Conservation (phyloP, 2,113 vertebrate genomes). For the Scalopus aquaticus region DNA sequence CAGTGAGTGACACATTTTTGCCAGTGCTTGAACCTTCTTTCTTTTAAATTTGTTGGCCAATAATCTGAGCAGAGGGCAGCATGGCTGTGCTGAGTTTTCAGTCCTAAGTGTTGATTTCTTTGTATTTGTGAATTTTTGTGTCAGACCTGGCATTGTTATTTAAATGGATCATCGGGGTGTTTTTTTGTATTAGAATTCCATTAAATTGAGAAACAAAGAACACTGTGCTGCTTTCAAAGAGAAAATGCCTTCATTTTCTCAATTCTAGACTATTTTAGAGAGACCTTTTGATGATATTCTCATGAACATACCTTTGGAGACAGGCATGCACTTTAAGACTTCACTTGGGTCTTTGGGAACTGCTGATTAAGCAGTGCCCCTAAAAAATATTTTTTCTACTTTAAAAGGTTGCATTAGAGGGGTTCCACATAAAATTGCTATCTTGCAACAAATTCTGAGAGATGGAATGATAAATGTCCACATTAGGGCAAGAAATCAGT, state of each 20-base stretch:
- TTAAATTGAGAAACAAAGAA: slow-evolving; percentile 78
- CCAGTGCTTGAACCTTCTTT: slow-evolving; percentile 47
- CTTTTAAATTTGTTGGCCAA: slow-evolving; percentile 72
- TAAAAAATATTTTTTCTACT: neutral
- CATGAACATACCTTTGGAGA: neutral
- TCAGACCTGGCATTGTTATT: slow-evolving; percentile 77
- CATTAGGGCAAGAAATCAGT: neutral
- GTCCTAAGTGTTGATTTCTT: slow-evolving; percentile 72
- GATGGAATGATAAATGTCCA: neutral
- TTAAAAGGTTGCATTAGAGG: slow-evolving; percentile 30
- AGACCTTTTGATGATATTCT: neutral
- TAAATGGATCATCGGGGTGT: slow-evolving; percentile 71
- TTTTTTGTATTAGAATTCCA: slow-evolving; percentile 69
- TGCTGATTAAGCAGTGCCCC: neutral
- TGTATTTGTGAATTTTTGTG: slow-evolving; percentile 68
- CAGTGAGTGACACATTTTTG: slow-evolving; percentile 60
- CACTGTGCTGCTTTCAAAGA: slow-evolving; percentile 53
- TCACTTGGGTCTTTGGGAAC: slow-evolving; percentile 1
- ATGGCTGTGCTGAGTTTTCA: slow-evolving; percentile 75
- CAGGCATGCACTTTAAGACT: fast-evolving
- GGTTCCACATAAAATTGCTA: neutral
- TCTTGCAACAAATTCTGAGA: neutral
- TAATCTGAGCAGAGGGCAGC: slow-evolving; percentile 73
- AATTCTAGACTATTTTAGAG: neutral
- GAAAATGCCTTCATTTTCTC: slow-evolving; percentile 55